These are phyloP conservation scores for Gymnogyps californianus DNA, from an alignment of 2,113 vertebrate species.

Conservation along the genomic window DNA sequence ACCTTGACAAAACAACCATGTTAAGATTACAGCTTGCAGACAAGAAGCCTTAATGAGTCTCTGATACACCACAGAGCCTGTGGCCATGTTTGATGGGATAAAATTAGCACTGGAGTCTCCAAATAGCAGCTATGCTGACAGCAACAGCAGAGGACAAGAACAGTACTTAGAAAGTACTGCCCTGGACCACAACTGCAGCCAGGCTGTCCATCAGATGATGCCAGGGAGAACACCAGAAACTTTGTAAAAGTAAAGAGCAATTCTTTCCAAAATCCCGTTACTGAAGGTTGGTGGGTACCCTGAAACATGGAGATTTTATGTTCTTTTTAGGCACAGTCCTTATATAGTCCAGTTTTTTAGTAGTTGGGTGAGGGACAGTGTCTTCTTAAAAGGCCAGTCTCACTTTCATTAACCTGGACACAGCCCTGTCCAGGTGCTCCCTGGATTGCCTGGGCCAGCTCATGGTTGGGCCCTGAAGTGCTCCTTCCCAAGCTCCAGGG, in stretches of 20 bases:
- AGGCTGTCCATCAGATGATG: neutral
- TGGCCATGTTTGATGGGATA: neutral
- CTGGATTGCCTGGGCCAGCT: neutral
- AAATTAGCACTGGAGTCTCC: neutral
- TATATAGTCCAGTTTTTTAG: neutral
- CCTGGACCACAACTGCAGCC: neutral
- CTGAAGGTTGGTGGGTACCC: neutral
- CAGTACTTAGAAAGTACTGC: neutral
- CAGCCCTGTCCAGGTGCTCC: neutral
- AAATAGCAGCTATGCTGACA: neutral
- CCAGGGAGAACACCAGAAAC: neutral
- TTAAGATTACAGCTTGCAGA: neutral
- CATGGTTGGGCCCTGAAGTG: neutral
- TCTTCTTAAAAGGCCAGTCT: neutral
- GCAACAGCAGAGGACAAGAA: neutral
- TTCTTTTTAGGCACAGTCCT: neutral
- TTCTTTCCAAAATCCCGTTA: neutral
- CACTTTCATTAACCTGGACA: neutral
- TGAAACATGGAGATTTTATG: neutral
- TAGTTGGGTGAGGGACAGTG: rapidly evolving
- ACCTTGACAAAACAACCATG: neutral
- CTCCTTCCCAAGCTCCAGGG: neutral
- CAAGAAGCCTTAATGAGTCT: neutral
- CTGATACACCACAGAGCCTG: neutral
- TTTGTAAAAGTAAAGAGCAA: neutral